Evolutionary conservation across 2,888 invertebrate genomes (phyloP), one percentile per base, ranked within the genome.

Genomic region (Hesperia comma): DNA sequence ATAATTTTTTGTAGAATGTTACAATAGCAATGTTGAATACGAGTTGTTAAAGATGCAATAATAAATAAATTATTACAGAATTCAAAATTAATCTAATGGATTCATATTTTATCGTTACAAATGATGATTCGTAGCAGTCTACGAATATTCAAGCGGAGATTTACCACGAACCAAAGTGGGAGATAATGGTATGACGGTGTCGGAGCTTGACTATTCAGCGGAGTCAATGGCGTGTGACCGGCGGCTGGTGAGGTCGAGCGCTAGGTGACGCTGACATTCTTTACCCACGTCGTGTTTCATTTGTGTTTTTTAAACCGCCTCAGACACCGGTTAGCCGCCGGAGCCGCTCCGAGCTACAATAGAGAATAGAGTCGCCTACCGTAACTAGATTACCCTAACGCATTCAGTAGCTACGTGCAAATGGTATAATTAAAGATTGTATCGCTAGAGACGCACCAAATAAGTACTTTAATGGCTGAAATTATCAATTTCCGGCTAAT

Each of bases 191-290:
- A 77, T 70, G 74, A 74, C 72, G 73, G 71, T 68, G 58, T 66
- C 66, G 66, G 67, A 67, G 63, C 54, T 58, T 69, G 79, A 79
- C 90, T 87, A 92, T 92, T 92, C 88, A 91, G 79, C 78, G 84
- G 79, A 86, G 82, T 79, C 92, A 92, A 88, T 91, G 91, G 92
- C 83, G 92, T 91, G 92, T 92, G 90, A 92, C 92, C 86, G 86
- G 81, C 63, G 83, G 58, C 66, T 66, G 54, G 81, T 79, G 81
- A 89, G 87, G 87, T 87, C 88, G 87, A 61, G 43, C 58, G 80
- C 78, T 83, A 82, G 84, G 85, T 87, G 86, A 85, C 86, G 84
- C 83, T 86, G 83, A 81, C 89, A 92, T 92, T 92, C 90, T 86
- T 89, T 82, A 79, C 80, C 79, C 80, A 79, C 76, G 82, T 86